Evolutionary conservation across 1,140 invertebrate species (phyloP).

Genomic region (Calycopis cecrops): DNA sequence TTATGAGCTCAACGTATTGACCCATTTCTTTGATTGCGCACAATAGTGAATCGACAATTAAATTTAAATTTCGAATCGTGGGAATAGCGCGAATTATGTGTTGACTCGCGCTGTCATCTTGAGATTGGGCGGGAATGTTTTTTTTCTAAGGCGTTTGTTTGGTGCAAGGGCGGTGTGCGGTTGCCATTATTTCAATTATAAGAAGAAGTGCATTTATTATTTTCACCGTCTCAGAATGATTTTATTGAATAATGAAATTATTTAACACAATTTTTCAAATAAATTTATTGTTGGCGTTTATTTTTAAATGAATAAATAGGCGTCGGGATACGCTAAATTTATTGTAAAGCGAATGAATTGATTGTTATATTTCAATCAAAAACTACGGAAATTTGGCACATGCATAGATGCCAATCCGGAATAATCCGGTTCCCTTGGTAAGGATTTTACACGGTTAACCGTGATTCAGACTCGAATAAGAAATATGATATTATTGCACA

Average conservation of each 20-base stretch:
- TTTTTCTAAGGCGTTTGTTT: conserved; percentile 35
- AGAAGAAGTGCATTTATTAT: conserved; percentile 23
- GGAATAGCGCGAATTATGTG: conserved; percentile 60
- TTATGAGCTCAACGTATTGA: conserved; percentile 59
- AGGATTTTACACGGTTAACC: no score
- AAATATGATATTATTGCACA: no score
- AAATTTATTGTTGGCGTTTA: no score
- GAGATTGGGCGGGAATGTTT: conserved; percentile 44
- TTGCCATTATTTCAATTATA: conserved; percentile 50
- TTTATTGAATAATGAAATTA: not conserved
- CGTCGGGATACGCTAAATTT: no score
- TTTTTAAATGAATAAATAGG: no score
- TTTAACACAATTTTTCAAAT: not conserved
- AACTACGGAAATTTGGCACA: no score
- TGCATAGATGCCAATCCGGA: no score
- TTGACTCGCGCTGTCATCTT: conserved; percentile 51
- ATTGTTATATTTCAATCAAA: no score
- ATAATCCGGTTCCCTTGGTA: no score
- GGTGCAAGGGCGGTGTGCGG: conserved; percentile 40
- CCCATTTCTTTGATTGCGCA: conserved; percentile 65
- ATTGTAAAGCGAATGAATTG: no score
- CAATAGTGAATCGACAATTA: conserved; percentile 59
- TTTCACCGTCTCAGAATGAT: not conserved
- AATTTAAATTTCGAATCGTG: conserved; percentile 62
- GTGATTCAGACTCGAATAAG: no score